Base-by-base conservation (phyloP, 1,140 invertebrate species). In the Aphaenogaster ashmeadi region DNA sequence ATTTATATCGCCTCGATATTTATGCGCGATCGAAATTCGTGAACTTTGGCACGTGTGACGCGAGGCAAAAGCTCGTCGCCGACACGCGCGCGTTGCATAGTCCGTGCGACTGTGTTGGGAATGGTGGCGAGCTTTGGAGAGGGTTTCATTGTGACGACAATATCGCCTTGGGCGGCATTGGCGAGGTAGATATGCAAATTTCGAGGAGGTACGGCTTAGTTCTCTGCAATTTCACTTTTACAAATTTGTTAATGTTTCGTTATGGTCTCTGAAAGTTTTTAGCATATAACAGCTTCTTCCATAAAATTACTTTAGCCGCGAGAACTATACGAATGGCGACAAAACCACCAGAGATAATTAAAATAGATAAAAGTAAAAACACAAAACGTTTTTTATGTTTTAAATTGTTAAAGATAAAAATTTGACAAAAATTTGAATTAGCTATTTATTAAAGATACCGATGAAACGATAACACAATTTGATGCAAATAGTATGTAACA, bases 71-170 rank as follows among this genome's bases (percentile, higher is more conserved):
- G 91, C 91, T 92, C 78, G 91, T 87, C 86, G 86, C 74, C 90
- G 83, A 89, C 86, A 86, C 89, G 88, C 88, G 86, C 87, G 75
- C 85, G 88, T 88, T 72, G 89, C 90, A 91, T 88, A 87, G 88
- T 85, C 89, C 64, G 54, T 92, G 88, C 89, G 81, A 83, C 72
- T 47, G 81, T 91, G 83, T 91, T 80, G 85, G 89, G 78, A 89
- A 84, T 75, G 74, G 87, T 81, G 89, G 88, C 81, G 89, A 88
- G 89, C 77, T 78, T 90, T 79, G 84, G 78, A 90, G 89, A 91
- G 69, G 91, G 91, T 92, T 93, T 93, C 94, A 94, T 95, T 93
- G 94, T 92, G 93, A 94, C 93, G 92, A 94, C 92, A 93, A 95
- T 94, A 93, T 94, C 92, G 95, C 95, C 94, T 92, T 93, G 89